A percentile compares a stretch with the other conserved stretches of the same genome.
These are phyloP conservation scores for Chironomus tepperi DNA, from an alignment of 1,140 invertebrate genomes.

Conservation along the genomic window DNA sequence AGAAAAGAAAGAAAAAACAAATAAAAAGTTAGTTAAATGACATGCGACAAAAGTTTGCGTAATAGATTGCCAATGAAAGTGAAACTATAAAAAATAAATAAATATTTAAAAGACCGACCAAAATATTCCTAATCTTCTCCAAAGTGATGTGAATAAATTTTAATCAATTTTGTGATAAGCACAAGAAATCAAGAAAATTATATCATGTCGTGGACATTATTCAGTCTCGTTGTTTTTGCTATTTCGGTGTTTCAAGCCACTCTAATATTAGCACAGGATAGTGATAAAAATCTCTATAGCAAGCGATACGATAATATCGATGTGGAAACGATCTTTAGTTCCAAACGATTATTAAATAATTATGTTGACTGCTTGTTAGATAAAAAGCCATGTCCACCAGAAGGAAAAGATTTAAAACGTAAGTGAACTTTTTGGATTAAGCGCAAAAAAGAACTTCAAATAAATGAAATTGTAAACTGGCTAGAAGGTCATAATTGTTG, in stretches of 20 bases:
- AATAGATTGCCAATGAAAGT: no score
- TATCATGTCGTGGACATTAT: background rate
- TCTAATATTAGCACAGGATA: background rate
- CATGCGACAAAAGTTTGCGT: no score
- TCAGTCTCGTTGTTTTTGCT: background rate
- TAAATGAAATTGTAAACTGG: background rate
- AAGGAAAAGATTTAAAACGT: constrained; percentile 49
- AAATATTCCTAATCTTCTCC: no score
- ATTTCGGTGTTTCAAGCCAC: background rate
- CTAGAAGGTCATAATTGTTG: no score
- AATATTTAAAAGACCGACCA: no score
- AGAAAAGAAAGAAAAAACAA: no score
- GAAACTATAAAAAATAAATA: no score
- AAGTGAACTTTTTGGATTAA: constrained; percentile 39
- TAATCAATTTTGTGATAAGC: no score
- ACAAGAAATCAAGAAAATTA: background rate
- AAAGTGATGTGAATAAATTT: no score
- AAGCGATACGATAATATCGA: constrained; percentile 48
- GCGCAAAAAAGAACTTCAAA: background rate
- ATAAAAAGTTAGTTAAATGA: no score
- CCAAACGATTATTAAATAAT: constrained; percentile 46
- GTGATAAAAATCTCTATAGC: background rate
- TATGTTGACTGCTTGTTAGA: constrained; percentile 49
- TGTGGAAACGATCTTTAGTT: constrained; percentile 45
- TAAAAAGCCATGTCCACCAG: constrained; percentile 46